Percentiles rank a stretch among this genome's conserved stretches.
Evolutionary conservation across 2,888 invertebrate species (phyloP).

Genomic region (Periphyllus acericola): DNA sequence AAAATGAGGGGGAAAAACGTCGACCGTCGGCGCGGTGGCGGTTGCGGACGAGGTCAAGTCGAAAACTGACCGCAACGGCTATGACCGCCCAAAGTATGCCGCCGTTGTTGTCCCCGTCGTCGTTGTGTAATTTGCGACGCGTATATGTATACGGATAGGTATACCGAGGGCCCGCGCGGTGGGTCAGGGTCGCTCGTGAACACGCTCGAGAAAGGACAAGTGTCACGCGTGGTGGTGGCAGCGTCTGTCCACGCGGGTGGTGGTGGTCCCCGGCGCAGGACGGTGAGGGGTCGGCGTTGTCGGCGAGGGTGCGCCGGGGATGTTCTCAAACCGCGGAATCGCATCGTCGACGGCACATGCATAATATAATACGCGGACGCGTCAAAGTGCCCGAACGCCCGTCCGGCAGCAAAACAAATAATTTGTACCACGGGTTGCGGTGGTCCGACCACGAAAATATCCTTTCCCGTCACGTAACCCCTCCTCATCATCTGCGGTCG

Average conservation of each 20-base stretch:
- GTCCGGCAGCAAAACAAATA: background rate
- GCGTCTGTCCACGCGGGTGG: background rate
- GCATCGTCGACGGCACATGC: background rate
- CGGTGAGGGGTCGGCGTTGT: no score
- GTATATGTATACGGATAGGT: no score
- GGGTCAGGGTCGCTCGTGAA: constrained; percentile 13
- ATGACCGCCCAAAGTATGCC: no score
- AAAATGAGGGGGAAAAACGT: no score
- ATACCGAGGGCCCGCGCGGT: no score
- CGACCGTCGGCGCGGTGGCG: no score
- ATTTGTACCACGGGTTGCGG: background rate
- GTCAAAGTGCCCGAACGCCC: background rate
- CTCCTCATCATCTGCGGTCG: background rate
- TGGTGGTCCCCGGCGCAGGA: no score
- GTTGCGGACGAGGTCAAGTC: no score
- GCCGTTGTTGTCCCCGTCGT: no score
- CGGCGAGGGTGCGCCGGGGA: background rate
- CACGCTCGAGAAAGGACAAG: background rate
- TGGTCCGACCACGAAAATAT: background rate
- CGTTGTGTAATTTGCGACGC: no score
- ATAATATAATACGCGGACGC: background rate
- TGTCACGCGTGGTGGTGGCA: background rate
- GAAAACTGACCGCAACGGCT: no score
- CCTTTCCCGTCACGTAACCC: background rate
- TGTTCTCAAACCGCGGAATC: background rate